Percentiles rank a stretch among this genome's conserved stretches.
phyloP scores from a whole-genome alignment of 2,113 vertebrate genomes.

The Mungos mungo region DNA sequence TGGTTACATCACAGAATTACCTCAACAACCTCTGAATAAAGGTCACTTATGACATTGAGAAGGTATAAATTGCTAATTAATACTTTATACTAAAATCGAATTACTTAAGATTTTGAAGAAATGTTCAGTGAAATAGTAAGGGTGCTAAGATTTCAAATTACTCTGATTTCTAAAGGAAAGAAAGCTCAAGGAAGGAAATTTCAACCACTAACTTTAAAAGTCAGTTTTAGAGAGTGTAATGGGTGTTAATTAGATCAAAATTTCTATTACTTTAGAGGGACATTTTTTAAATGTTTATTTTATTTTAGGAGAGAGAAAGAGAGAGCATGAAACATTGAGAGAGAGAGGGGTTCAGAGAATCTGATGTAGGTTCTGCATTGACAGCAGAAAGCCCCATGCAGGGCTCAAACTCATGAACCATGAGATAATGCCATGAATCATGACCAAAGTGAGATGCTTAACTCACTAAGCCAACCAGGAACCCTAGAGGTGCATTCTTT shows the following conservation, averaged over 20 bases:
- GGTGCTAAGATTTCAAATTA: slow-evolving; percentile 67
- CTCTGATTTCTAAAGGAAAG: slow-evolving; percentile 69
- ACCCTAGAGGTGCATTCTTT: slow-evolving; percentile 39
- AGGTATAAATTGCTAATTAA: slow-evolving; percentile 75
- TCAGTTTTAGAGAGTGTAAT: slow-evolving; percentile 36
- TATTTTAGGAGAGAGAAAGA: neutral
- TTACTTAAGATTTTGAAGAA: slow-evolving; percentile 75
- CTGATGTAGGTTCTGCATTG: no score
- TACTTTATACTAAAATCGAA: slow-evolving; percentile 69
- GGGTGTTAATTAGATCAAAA: slow-evolving; percentile 58
- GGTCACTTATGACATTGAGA: slow-evolving; percentile 65
- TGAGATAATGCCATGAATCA: no score
- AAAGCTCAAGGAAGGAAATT: slow-evolving; percentile 65
- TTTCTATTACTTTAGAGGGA: slow-evolving; percentile 52
- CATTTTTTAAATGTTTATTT: neutral
- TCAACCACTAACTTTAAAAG: slow-evolving; percentile 53
- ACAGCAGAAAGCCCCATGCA: no score
- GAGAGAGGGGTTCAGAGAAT: no score
- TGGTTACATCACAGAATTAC: slow-evolving; percentile 67
- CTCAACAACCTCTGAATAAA: slow-evolving; percentile 70
- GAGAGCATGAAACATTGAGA: no score
- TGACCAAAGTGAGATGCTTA: no score
- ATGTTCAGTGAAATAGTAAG: slow-evolving; percentile 65
- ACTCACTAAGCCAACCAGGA: no score
- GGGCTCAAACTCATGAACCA: no score